Percentiles rank a stretch among this genome's conserved stretches.
Conservation (phyloP, 2,888 invertebrate genomes). For the Theretra japonica region DNA sequence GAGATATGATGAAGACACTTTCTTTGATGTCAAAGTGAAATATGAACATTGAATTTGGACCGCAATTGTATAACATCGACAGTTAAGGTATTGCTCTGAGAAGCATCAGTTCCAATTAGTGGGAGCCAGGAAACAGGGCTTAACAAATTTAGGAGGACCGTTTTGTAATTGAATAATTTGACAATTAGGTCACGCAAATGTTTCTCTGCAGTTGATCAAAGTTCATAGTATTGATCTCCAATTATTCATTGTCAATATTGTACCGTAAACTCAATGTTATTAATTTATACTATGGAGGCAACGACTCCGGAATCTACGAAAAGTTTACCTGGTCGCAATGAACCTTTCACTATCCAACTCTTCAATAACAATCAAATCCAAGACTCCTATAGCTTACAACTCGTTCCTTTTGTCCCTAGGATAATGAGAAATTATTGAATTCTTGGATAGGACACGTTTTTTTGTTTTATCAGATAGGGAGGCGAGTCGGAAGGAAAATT, state of each 20-base stretch:
- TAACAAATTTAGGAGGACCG: neutral
- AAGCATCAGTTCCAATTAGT: neutral
- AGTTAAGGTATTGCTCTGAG: neutral
- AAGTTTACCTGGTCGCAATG: neutral
- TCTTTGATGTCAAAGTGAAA: neutral
- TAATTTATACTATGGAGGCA: too few relatives aligned
- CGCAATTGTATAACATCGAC: neutral
- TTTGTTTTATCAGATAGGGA: too few relatives aligned
- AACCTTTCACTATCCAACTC: too few relatives aligned
- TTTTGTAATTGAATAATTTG: constrained; percentile 15
- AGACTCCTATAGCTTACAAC: too few relatives aligned
- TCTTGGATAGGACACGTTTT: too few relatives aligned
- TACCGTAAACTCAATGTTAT: neutral
- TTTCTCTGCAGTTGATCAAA: neutral
- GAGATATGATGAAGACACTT: neutral
- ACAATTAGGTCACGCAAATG: constrained; percentile 1
- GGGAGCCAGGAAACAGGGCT: neutral
- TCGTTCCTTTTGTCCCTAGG: too few relatives aligned
- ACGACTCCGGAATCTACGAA: too few relatives aligned
- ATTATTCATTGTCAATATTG: constrained; percentile 2
- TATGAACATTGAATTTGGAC: neutral
- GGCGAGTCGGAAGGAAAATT: too few relatives aligned
- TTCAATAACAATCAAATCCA: too few relatives aligned
- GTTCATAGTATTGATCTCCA: neutral
- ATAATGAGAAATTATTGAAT: too few relatives aligned